A percentile compares a stretch with the other conserved stretches of the same genome.
phyloP scores from a whole-genome alignment of 2,888 invertebrate species.

The Megalurothrips usitatus region DNA sequence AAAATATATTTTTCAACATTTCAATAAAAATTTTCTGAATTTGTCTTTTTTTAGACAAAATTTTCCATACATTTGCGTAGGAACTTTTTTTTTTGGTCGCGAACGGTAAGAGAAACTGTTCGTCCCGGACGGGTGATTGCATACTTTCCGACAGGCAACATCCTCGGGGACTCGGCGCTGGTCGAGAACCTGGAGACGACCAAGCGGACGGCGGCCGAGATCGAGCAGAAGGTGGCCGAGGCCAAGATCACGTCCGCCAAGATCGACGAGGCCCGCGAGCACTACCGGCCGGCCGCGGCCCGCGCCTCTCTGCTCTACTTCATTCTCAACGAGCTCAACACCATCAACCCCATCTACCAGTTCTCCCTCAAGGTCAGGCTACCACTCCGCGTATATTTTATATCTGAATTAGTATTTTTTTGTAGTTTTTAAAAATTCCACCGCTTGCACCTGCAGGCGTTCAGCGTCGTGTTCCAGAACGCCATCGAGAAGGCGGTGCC shows the following conservation, averaged over 20 bases:
- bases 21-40: conserved; percentile 5
- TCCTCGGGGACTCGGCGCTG: conserved; percentile 88
- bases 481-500: conserved; percentile 86
- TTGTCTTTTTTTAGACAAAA: too few relatives aligned
- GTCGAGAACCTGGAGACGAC: conserved; percentile 96
- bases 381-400: conserved; percentile 35
- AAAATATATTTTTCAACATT: too few relatives aligned
- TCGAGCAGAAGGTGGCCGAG: conserved; percentile 87
- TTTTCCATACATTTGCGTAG: not conserved
- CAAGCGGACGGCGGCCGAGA: conserved; percentile 92
- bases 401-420: conserved; percentile 26
- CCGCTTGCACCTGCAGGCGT: conserved; percentile 62
- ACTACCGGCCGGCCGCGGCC: conserved; percentile 83
- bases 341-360: conserved; percentile 95
- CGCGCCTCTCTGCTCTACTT: conserved; percentile 91
- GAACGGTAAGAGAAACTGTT: too few relatives aligned
- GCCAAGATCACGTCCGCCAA: conserved; percentile 86
- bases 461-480: conserved; percentile 96
- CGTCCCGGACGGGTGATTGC: not conserved
- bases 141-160: conserved; percentile 58
- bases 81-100: too few relatives aligned
- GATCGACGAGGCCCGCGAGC: conserved; percentile 90
- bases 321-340: conserved; percentile 90
- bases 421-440: conserved; percentile 10
- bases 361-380: conserved; percentile 77